Evolutionary conservation across 2,797 vertebrate species (phyloP), one percentile per base, ranked within the genome.

Genomic region (Tiaroga cobitis): DNA sequence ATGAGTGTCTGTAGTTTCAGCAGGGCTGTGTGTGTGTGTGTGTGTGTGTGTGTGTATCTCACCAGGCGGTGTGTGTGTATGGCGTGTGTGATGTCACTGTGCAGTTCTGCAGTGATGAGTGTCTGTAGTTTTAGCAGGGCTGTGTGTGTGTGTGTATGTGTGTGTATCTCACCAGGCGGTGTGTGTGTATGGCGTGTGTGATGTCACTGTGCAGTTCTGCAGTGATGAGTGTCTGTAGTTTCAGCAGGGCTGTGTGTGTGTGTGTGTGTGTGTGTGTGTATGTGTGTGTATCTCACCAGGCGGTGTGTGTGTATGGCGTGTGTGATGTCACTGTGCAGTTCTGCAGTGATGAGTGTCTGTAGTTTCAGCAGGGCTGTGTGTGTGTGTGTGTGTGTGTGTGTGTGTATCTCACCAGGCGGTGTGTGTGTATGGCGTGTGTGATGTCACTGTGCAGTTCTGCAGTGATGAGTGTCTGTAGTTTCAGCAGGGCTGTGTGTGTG

Each of bases 1-100:
- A 99, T 94, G 80, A 97, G 91, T 83, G 91, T 92, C 86, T 97
- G 97, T 61, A 98, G 86, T 70, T 90, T 94, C 82, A 96, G 91
- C 86, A 96, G 69, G 16, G 96, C 94, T 0, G 89, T 80, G 84
- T 95, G 96, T 0, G 95, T 95, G n/a, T n/a, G n/a, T n/a, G n/a
- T n/a, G n/a, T 46, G 46, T 37, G 69, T 72, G 84, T 76, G 46
- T 78, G 41, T 51, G 59, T 8, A 5, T 11, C 80, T 86, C 93
- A 98, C 97, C 88, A 90, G 90, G 87, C 91, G 92, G 90, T 96
- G 95, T 3, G 91, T 94, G 85, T 96, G 95, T 87, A 98, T 93
- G 89, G 94, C 94, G 84, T 95, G 94, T 68, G 94, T 72, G 84
- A 96, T 94, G 94, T 0, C 93, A 56, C 29, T 21, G 29, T 91